Conservation (phyloP, 2,113 vertebrate species). For the Zosterops japonicus region DNA sequence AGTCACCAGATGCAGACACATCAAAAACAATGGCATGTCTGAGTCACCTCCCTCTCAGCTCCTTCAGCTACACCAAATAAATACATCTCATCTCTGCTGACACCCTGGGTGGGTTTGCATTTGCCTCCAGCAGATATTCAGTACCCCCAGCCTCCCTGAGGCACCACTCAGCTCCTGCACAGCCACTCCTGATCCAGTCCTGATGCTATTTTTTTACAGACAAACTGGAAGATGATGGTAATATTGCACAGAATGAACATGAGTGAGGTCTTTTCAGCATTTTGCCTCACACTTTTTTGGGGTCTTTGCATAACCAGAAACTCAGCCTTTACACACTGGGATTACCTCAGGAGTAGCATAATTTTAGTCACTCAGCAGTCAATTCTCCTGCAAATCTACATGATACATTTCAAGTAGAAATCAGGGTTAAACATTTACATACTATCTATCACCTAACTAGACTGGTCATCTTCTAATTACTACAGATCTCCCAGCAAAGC, state of each 20-base stretch:
- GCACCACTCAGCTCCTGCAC: not conserved
- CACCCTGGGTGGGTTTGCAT: not conserved
- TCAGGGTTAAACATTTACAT: not conserved
- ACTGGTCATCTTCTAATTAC: not conserved
- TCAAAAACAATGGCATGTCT: fast-evolving
- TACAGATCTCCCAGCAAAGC: not conserved
- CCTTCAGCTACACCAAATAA: not conserved
- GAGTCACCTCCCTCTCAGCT: not conserved
- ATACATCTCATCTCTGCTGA: not conserved
- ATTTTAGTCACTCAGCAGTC: not conserved
- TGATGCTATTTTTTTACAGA: not conserved
- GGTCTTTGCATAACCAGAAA: not conserved
- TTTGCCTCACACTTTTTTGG: not conserved
- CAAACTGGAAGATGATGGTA: not conserved
- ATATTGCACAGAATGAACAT: not conserved
- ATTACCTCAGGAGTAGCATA: not conserved
- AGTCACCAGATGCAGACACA: fast-evolving
- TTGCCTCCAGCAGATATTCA: not conserved
- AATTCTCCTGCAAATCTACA: not conserved
- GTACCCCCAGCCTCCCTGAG: not conserved
- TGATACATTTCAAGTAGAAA: not conserved
- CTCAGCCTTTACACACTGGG: not conserved
- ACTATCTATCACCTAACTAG: not conserved
- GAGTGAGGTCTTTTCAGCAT: not conserved
- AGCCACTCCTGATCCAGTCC: not conserved